Evolutionary conservation across 2,797 vertebrate genomes (phyloP).

Genomic region (Rhyacichthys aspro): DNA sequence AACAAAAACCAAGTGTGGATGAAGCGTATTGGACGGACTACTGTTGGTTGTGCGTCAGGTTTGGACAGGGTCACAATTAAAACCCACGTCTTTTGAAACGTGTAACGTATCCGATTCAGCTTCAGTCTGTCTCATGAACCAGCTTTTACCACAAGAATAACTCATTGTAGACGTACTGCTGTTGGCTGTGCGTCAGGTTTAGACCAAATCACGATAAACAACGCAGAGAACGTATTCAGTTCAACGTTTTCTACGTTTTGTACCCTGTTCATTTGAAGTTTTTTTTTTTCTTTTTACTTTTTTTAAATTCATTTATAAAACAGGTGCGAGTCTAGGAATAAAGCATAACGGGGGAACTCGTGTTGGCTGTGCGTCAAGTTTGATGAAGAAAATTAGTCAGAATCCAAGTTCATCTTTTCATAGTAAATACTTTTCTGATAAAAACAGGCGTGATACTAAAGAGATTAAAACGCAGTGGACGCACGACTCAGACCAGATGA

Average conservation of each 20-base stretch:
- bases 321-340: constrained; percentile 5
- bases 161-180: too few relatives aligned
- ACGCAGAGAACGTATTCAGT: too few relatives aligned
- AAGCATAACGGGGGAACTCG: background rate
- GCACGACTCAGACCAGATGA: too few relatives aligned
- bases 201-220: background rate
- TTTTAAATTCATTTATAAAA: background rate
- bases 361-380: background rate
- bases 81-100: background rate
- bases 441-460: too few relatives aligned
- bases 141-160: too few relatives aligned
- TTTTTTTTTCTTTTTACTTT: too few relatives aligned
- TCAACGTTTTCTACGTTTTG: too few relatives aligned
- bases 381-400: background rate
- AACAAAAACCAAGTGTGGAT: background rate
- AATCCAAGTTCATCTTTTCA: background rate
- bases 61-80: background rate
- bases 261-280: too few relatives aligned
- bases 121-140: background rate
- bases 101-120: background rate
- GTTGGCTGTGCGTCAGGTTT: too few relatives aligned
- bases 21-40: too few relatives aligned
- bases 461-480: too few relatives aligned
- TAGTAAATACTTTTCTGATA: background rate
- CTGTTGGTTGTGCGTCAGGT: background rate